phyloP scores from a whole-genome alignment of 1,140 invertebrate species.

The Planococcus citri region DNA sequence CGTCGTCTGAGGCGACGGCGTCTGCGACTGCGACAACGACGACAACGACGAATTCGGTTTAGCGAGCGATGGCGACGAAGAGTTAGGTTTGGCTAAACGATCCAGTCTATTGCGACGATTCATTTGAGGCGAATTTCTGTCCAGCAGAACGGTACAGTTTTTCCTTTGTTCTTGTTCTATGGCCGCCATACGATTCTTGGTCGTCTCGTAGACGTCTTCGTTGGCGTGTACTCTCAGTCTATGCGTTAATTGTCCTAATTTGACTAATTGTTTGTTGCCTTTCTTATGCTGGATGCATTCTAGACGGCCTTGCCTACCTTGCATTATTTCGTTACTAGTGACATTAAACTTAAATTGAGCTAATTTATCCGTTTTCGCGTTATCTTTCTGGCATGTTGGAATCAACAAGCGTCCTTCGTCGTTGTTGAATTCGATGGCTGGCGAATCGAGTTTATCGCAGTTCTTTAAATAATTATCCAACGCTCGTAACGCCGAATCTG shows the following conservation, averaged over 20 bases:
- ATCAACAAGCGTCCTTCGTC: slow-evolving; percentile 9
- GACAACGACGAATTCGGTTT: background rate
- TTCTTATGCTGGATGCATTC: slow-evolving; percentile 34
- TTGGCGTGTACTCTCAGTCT: slow-evolving; percentile 84
- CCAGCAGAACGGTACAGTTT: slow-evolving; percentile 4
- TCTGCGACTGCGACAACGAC: background rate
- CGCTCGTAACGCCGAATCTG: slow-evolving; percentile 23
- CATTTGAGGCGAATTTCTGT: background rate
- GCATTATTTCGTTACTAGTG: background rate
- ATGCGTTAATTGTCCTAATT: slow-evolving; percentile 64
- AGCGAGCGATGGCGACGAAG: background rate
- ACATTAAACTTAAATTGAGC: slow-evolving; percentile 13
- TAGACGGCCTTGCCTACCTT: background rate
- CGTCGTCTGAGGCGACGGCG: background rate
- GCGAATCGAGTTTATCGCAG: background rate
- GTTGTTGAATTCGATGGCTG: background rate
- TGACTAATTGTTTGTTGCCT: slow-evolving; percentile 45
- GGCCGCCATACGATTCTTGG: slow-evolving; percentile 73
- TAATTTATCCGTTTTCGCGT: background rate
- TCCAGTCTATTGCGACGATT: background rate
- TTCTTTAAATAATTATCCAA: slow-evolving; percentile 21
- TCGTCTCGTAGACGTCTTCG: slow-evolving; percentile 86
- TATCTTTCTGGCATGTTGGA: background rate
- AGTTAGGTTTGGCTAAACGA: background rate
- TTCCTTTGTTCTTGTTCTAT: slow-evolving; percentile 62